Conservation (phyloP, 2,888 invertebrate species). For the Ceriagrion tenellum region DNA sequence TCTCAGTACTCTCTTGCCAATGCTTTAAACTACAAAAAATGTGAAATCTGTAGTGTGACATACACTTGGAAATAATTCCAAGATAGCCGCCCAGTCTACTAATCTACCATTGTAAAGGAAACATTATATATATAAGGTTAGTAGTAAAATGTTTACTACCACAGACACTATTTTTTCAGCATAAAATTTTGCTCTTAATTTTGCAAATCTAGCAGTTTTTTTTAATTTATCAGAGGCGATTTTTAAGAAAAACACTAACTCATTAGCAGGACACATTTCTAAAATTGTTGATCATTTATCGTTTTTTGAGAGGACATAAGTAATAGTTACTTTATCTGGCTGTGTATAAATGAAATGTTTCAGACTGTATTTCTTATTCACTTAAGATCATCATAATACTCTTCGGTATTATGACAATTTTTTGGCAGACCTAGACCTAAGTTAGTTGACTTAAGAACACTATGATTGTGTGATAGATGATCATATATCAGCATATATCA, state of each 20-base stretch:
- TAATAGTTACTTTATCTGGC: constrained; percentile 63
- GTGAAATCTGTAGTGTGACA: constrained; percentile 57
- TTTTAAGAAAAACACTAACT: constrained; percentile 60
- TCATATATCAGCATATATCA: constrained; percentile 23
- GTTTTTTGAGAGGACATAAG: constrained; percentile 34
- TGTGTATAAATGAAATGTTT: constrained; percentile 55
- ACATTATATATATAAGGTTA: constrained; percentile 56
- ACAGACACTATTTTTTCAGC: constrained; percentile 68
- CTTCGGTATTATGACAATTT: constrained; percentile 39
- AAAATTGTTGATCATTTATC: constrained; percentile 55
- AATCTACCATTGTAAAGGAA: constrained; percentile 63
- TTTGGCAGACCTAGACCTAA: constrained; percentile 58
- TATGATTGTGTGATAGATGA: constrained; percentile 54
- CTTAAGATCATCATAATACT: constrained; percentile 34
- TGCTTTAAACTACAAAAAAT: constrained; percentile 53
- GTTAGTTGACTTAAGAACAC: constrained; percentile 48
- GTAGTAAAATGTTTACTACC: constrained; percentile 59
- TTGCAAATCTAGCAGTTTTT: constrained; percentile 48
- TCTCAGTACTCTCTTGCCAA: constrained; percentile 60
- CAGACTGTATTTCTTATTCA: constrained; percentile 50
- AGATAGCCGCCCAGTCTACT: constrained; percentile 65
- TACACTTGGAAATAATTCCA: constrained; percentile 66
- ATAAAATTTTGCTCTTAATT: constrained; percentile 47
- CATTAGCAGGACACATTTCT: constrained; percentile 38
- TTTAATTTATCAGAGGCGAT: constrained; percentile 57